These are phyloP conservation scores for Harpagoxenus sublaevis DNA, from an alignment of 2,888 invertebrate genomes.

Conservation along the genomic window DNA sequence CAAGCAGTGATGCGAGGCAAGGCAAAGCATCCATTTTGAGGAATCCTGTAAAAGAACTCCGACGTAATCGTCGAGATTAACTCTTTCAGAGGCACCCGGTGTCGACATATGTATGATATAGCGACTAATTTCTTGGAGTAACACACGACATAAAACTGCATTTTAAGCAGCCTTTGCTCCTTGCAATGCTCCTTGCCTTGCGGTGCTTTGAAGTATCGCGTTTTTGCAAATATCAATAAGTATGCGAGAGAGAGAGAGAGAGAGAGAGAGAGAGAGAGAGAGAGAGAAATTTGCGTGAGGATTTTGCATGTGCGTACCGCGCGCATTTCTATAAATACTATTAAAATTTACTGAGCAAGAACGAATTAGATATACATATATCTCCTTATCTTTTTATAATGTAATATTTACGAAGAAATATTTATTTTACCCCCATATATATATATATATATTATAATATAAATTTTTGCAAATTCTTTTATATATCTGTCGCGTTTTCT, in stretches of 20 bases:
- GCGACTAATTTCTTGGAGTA: conserved; percentile 34
- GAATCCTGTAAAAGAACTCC: neutral
- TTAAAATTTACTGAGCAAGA: neutral
- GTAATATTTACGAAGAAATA: neutral
- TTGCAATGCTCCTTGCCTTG: neutral
- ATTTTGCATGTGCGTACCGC: neutral
- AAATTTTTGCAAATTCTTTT: neutral
- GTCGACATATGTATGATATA: conserved; percentile 8
- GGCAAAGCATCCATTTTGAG: conserved; percentile 17
- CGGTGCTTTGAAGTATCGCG: neutral
- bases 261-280: neutral
- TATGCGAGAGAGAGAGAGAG: neutral
- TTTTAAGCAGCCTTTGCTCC: neutral
- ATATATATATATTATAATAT: neutral
- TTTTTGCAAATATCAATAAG: neutral
- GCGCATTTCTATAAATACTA: neutral
- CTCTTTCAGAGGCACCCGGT: conserved; percentile 10
- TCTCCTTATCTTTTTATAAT: neutral
- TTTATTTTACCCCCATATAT: neutral
- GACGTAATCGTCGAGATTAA: conserved; percentile 32
- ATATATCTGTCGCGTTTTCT: neutral
- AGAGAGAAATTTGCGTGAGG: neutral
- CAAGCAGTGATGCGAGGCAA: neutral
- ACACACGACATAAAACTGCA: conserved; percentile 12
- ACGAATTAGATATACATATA: neutral